Evolutionary conservation across 1,140 invertebrate species (phyloP).

Genomic region (Papilio aristodemus): DNA sequence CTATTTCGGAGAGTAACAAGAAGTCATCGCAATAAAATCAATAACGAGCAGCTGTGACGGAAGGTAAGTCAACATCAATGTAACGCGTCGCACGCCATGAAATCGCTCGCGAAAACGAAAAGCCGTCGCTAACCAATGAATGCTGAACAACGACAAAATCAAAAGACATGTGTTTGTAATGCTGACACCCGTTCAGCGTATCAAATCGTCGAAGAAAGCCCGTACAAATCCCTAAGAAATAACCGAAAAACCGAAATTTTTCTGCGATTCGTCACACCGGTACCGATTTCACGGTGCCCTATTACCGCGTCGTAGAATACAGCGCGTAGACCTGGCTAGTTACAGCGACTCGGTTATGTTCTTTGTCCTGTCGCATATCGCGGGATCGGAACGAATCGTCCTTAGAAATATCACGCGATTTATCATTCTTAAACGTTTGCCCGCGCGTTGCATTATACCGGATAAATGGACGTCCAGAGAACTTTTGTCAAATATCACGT

Average conservation of each 20-base stretch:
- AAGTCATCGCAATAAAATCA: slow-evolving; percentile 47
- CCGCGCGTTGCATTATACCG: slow-evolving; percentile 55
- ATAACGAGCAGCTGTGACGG: slow-evolving; percentile 77
- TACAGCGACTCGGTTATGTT: slow-evolving; percentile 17
- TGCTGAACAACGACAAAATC: slow-evolving; percentile 59
- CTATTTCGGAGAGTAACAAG: not conserved
- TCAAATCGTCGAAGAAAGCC: slow-evolving; percentile 77
- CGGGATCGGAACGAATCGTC: slow-evolving; percentile 72
- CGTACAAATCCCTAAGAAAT: slow-evolving; percentile 79
- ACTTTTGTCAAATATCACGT: slow-evolving; percentile 71
- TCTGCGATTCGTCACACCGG: slow-evolving; percentile 72
- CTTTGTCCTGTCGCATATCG: slow-evolving; percentile 47
- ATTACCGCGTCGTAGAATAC: slow-evolving; percentile 59
- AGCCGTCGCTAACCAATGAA: slow-evolving; percentile 67
- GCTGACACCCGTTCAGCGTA: slow-evolving; percentile 74
- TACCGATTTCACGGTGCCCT: slow-evolving; percentile 72
- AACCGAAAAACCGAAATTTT: slow-evolving; percentile 80
- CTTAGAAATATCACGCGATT: slow-evolving; percentile 67
- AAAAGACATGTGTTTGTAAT: slow-evolving; percentile 77
- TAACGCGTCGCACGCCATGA: slow-evolving; percentile 71
- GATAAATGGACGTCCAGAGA: slow-evolving; percentile 68
- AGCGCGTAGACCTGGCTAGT: slow-evolving; percentile 18
- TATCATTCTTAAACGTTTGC: slow-evolving; percentile 76
- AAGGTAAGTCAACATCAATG: slow-evolving; percentile 79
- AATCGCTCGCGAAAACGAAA: slow-evolving; percentile 76